Conservation (phyloP, 2,113 vertebrate species). For the Romanogobio albipinnatus region DNA sequence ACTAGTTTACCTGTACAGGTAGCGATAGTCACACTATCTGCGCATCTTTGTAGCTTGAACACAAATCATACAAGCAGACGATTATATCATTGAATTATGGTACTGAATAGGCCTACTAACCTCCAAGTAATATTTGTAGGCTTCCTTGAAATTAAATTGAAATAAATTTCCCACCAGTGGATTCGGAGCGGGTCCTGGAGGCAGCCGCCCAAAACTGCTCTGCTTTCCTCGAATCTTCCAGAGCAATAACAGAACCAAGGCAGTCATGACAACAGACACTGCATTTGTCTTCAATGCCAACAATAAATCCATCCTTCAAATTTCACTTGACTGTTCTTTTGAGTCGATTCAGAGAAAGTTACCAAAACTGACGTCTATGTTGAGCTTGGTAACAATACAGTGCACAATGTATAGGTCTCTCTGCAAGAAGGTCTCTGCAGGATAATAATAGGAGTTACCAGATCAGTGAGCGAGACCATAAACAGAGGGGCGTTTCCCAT, state of each 20-base stretch:
- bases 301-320: constrained; percentile 49
- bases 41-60: not conserved
- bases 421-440: too few species aligned
- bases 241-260: constrained; percentile 37
- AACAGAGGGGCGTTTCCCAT: too few species aligned
- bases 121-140: constrained; percentile 74
- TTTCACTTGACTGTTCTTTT: not conserved
- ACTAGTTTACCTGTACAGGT: not conserved
- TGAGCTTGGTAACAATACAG: not conserved
- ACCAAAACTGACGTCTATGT: not conserved
- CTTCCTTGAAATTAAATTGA: constrained; percentile 70
- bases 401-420: too few species aligned
- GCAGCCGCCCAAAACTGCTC: constrained; percentile 59
- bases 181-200: constrained; percentile 77
- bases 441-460: too few species aligned
- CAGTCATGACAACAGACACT: constrained; percentile 20
- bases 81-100: not conserved
- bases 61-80: not conserved
- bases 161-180: constrained; percentile 80
- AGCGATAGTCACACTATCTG: not conserved
- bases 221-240: constrained; percentile 45
- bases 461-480: too few species aligned
- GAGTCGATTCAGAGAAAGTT: not conserved
- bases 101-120: constrained; percentile 59
- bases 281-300: constrained; percentile 7